Evolutionary conservation across 2,797 vertebrate genomes (phyloP), one percentile per base, ranked within the genome.

Genomic region (Cyprinodon diabolis): DNA sequence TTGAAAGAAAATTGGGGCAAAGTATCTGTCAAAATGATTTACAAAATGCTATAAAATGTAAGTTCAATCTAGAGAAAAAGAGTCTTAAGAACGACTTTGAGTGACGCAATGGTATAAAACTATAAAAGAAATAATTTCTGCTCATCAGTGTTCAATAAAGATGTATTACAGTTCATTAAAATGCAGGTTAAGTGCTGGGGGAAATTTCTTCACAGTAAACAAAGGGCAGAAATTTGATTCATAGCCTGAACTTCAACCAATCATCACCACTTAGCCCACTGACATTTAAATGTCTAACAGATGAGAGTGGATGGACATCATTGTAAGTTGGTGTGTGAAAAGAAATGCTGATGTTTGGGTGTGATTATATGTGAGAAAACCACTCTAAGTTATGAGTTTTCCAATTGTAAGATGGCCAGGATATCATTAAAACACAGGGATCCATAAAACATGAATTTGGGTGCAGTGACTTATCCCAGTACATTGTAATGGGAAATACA

Each of bases 1-100:
- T 12, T 63, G 51, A 69, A 35, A 23, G 52, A 15, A 52, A 77
- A 51, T 2, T 30, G 35, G 78, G 66, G 62, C 23, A 52, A 76
- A 0, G 2, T 74, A 77, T 80, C 77, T 90, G 88, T 90, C 87
- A 90, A 87, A 90, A 89, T 91, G 84, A 91, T 92, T 75, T 79
- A 88, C 90, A 86, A 88, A 84, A 90, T 84, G 72, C 11, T 55
- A 57, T 76, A 72, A 80, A 82, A 62, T 80, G 78, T 54, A 45
- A 78, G 74, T 19, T 15, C 70, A 23, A 79, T 11, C 45, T n/a
- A 56, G 37, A 57, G 37, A 40, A 49, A 69, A 48, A 70, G 40
- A 71, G 19, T 43, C 4, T 9, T 45, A 15, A 71, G 30, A 71
- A 71, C 52, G 62, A 43, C 23, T 68, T 40, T 51, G 56, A 63